Conservation (phyloP, 2,888 invertebrate genomes). For the Lasioglossum calceatum region DNA sequence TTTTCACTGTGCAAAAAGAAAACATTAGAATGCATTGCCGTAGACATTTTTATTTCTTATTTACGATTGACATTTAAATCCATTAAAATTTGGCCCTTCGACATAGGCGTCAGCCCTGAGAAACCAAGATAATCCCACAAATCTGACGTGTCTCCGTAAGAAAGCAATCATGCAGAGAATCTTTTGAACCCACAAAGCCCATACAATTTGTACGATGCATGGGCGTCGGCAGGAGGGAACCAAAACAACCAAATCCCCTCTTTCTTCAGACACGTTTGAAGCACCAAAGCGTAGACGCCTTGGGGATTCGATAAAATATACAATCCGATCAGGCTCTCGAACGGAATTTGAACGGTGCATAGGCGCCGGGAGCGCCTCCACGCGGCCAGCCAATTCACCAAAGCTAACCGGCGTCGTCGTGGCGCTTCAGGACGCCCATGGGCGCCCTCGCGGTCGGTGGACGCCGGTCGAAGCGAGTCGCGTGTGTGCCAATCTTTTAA, state of each 20-base stretch:
- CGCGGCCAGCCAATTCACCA: background rate
- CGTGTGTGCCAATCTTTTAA: slow-evolving; percentile 71
- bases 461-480: slow-evolving; percentile 70
- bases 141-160: background rate
- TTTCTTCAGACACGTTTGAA: background rate
- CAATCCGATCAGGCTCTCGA: background rate
- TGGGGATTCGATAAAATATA: background rate
- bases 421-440: slow-evolving; percentile 32
- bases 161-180: background rate
- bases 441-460: slow-evolving; percentile 67
- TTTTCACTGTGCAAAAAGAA: background rate
- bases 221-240: background rate
- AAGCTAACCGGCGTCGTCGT: slow-evolving; percentile 36
- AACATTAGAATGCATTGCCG: background rate
- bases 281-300: background rate
- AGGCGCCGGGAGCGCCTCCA: background rate
- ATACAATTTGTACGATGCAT: background rate
- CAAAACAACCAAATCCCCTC: background rate
- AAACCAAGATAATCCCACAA: background rate
- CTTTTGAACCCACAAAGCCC: background rate
- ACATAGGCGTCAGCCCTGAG: background rate
- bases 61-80: too few relatives aligned
- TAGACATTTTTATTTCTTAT: too few relatives aligned
- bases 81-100: background rate
- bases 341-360: background rate